phyloP scores from a whole-genome alignment of 1,140 invertebrate species.

The Wasmannia auropunctata region DNA sequence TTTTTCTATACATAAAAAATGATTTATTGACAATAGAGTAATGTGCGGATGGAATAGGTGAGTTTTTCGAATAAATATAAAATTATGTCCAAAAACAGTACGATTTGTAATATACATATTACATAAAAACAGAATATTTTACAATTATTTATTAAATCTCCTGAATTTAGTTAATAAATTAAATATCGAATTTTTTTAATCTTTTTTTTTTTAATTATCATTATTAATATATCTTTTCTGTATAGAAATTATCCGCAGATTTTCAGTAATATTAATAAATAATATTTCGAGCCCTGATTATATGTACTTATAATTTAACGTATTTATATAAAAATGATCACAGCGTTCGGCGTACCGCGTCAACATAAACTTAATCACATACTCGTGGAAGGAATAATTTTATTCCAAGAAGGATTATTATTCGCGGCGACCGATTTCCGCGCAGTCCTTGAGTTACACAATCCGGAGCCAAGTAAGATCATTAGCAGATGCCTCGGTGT shows the following conservation, averaged over 20 bases:
- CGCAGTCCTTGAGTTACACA: constrained; percentile 75
- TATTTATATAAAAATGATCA: constrained; percentile 14
- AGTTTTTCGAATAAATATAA: not conserved
- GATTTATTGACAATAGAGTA: not conserved
- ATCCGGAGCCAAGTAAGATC: constrained; percentile 75
- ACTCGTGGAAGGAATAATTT: constrained; percentile 65
- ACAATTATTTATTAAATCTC: constrained; percentile 21
- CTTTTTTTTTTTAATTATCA: not conserved
- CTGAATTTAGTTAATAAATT: constrained; percentile 9
- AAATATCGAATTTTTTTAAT: constrained; percentile 4
- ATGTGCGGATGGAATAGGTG: not conserved
- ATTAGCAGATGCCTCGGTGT: constrained; percentile 75
- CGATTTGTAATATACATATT: not conserved
- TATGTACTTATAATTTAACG: not conserved
- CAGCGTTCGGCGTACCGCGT: not conserved
- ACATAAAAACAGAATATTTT: constrained; percentile 17
- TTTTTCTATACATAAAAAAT: not conserved
- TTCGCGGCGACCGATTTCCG: constrained; percentile 70
- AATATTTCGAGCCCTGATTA: constrained; percentile 12
- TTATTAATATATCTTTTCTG: not conserved
- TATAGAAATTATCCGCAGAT: not conserved
- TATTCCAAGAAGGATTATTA: constrained; percentile 70
- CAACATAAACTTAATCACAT: constrained; percentile 11
- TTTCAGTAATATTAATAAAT: constrained; percentile 1
- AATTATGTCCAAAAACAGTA: not conserved